Base-by-base conservation (phyloP, 2,113 vertebrate genomes). In the Alectura lathami region DNA sequence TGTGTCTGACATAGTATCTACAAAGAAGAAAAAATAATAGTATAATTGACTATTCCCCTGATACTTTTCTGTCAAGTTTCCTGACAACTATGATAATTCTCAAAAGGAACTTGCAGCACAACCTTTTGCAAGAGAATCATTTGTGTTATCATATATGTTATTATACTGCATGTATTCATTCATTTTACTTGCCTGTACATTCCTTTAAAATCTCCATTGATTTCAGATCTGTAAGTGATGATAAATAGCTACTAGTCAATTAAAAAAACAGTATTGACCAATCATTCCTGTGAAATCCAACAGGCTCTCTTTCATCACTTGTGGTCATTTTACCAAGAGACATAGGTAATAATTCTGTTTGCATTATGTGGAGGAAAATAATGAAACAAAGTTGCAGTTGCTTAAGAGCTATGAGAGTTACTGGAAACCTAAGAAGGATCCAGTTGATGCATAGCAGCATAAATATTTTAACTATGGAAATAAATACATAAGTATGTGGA, bases 401-500 rank as follows among this genome's bases (percentile, higher is more conserved):
- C 13, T 57, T 48, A 57, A 66, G 6, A 79, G 3, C 0, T 42
- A 67, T 45, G 66, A 74, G 56, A 7, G 17, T 4, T 69, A 67
- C 13, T 3, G 26, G 72, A 43, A 3, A 27, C 12, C 29, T 64
- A 56, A 56, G 56, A n/a, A 54, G 18, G 54, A 70, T 43, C 4
- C 9, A 72, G 12, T 3, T 81, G 32, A 47, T 68, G 9, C 27
- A 45, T 13, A 68, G 7, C 4, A 56, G 15, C 5, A 47, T 18
- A 75, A 72, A 53, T 53, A 36, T 72, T 87, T 82, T 51, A 72
- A 32, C 5, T 26, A 11, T 5, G 8, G 15, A 76, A 77, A n/a
- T n/a, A n/a, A n/a, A n/a, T n/a, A n/a, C n/a, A n/a, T 3, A 9
- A 57, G 26, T 36, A 4, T 2, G 1, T 30, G 2, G 3, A 16